Evolutionary conservation across 2,797 vertebrate genomes (phyloP).

Genomic region (Dryobates pubescens): DNA sequence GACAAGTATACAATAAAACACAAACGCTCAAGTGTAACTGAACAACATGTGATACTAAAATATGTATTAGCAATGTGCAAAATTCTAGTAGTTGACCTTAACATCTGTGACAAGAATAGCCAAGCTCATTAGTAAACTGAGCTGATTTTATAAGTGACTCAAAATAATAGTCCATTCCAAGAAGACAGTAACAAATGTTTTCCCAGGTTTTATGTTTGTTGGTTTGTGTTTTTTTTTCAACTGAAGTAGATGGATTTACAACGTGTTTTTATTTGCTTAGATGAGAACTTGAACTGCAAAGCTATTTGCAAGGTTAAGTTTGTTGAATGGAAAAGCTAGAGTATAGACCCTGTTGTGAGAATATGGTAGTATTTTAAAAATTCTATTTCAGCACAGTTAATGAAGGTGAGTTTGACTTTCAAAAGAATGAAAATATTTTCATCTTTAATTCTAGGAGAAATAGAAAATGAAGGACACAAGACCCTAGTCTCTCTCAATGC

Average conservation of each 20-base stretch:
- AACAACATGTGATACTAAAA: not conserved
- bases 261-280: not conserved
- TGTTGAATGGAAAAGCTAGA: not conserved
- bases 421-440: not conserved
- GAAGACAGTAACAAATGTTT: not conserved
- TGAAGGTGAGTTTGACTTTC: not conserved
- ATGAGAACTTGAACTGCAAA: not conserved
- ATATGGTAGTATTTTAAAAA: not conserved
- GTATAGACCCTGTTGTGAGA: not conserved
- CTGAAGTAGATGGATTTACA: not conserved
- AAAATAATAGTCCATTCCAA: not conserved
- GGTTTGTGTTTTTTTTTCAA: not conserved
- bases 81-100: not conserved
- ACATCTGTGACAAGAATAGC: not conserved
- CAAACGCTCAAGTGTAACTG: not conserved
- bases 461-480: not conserved
- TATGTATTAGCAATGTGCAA: not conserved
- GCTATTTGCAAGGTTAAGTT: not conserved
- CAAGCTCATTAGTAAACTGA: not conserved
- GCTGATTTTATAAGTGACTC: not conserved
- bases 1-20: not conserved
- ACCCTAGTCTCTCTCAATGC: not conserved
- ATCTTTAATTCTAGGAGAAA: not conserved
- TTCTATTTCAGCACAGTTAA: not conserved
- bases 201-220: not conserved